Percentiles rank a stretch among this genome's conserved stretches.
Conservation (phyloP, 2,113 vertebrate genomes). For the Hypomesus transpacificus region DNA sequence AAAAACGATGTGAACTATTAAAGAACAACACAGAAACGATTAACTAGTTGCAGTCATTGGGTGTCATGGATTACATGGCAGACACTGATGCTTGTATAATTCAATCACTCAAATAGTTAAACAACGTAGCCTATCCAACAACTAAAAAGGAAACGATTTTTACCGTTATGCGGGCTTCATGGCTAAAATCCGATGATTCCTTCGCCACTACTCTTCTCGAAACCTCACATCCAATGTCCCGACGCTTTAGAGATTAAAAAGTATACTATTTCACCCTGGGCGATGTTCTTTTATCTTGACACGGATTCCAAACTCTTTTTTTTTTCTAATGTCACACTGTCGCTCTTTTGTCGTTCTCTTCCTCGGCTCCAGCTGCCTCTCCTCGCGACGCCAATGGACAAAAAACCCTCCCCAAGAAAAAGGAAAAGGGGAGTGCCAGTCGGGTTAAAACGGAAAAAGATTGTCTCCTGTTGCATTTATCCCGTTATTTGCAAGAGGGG, state of each 20-base stretch:
- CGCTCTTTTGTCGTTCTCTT: background rate
- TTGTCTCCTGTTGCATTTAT: background rate
- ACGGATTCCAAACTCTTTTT: background rate
- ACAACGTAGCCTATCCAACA: background rate
- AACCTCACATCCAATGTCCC: background rate
- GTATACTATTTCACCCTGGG: background rate
- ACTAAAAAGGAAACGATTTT: background rate
- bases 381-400: background rate
- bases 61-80: too few species aligned
- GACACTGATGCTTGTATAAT: background rate
- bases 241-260: background rate
- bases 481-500: background rate
- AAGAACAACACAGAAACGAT: too few species aligned
- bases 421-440: slow-evolving; percentile 5
- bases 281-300: slow-evolving; percentile 2
- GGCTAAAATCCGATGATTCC: background rate
- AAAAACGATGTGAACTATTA: too few species aligned
- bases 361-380: background rate
- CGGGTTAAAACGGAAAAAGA: slow-evolving; percentile 2
- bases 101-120: background rate
- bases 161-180: background rate
- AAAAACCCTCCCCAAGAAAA: slow-evolving; percentile 1
- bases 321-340: slow-evolving; percentile 3
- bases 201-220: slow-evolving; percentile 1
- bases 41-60: too few species aligned